Evolutionary conservation across 2,888 invertebrate species (phyloP), one percentile per base, ranked within the genome.

Genomic region (Seladonia tumulorum): DNA sequence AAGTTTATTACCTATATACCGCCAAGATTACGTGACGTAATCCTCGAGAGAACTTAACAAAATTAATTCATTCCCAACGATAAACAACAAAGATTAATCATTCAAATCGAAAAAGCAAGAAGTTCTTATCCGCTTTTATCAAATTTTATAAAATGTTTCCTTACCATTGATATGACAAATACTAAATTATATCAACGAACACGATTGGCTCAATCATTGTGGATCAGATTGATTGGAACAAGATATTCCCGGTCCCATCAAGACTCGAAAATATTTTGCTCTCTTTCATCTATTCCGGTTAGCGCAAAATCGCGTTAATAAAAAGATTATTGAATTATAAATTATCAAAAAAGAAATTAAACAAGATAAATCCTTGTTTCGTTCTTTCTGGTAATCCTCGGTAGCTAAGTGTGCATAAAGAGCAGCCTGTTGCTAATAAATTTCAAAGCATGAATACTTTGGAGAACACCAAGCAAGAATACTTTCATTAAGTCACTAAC

Each of bases 401-500:
- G 16, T 29, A 7, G 16, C 7, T 63, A 63, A 16, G 29, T 7
- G 0, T 63, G 16, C 16, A 63, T 29, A 18, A 63, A 18, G 18
- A 29, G 18, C 63, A 29, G 29, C 7, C 0, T 8, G 29, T 16
- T 29, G 18, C 29, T 63, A 29, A 63, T 63, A 29, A 16, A 63
- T 63, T 29, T 5, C 63, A 16, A 29, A 16, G 2, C 29, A 29
- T 16, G 7, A 29, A 63, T 29, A 29, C 18, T 63, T 16, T 35
- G 8, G 8, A 29, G 63, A 18, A 25, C 29, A 18, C 29, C 29
- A 3, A 18, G 29, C 63, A 29, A 63, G 63, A 63, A 63, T 63
- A 63, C 29, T 63, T 63, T 63, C 29, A 63, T 63, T 63, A 63
- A 29, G 63, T 29, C 63, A 29, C 29, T 63, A 63, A 29, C 63